These are phyloP conservation scores for Accipiter cooperii DNA, from an alignment of 2,113 vertebrate species.

Conservation along the genomic window DNA sequence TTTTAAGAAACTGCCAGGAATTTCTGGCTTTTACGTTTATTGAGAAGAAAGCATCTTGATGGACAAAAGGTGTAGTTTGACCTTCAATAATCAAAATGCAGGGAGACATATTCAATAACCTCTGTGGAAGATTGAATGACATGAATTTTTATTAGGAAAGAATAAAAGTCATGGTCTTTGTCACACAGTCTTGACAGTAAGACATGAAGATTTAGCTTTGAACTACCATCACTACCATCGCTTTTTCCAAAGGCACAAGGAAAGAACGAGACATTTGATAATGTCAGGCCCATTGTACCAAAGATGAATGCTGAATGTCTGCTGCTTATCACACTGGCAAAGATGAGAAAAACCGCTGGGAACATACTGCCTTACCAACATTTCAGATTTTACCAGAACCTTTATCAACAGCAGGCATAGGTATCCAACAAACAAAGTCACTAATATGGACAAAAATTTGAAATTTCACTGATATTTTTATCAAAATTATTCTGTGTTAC, in stretches of 20 bases:
- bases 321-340: neutral
- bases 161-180: neutral
- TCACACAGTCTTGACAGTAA: neutral
- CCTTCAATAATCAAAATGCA: neutral
- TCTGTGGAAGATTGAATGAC: neutral
- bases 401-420: neutral
- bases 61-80: neutral
- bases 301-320: neutral
- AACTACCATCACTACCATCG: neutral
- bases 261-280: neutral
- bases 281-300: neutral
- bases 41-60: neutral
- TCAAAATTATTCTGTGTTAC: neutral
- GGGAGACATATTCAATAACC: neutral
- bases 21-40: neutral
- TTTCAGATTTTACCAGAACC: neutral
- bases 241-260: neutral
- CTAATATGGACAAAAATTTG: neutral
- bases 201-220: neutral
- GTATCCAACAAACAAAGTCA: neutral
- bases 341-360: neutral
- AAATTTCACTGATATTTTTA: neutral
- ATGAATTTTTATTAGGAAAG: neutral
- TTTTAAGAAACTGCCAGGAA: neutral
- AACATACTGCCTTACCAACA: neutral